phyloP scores from a whole-genome alignment of 2,113 vertebrate genomes.

The Camelus dromedarius region DNA sequence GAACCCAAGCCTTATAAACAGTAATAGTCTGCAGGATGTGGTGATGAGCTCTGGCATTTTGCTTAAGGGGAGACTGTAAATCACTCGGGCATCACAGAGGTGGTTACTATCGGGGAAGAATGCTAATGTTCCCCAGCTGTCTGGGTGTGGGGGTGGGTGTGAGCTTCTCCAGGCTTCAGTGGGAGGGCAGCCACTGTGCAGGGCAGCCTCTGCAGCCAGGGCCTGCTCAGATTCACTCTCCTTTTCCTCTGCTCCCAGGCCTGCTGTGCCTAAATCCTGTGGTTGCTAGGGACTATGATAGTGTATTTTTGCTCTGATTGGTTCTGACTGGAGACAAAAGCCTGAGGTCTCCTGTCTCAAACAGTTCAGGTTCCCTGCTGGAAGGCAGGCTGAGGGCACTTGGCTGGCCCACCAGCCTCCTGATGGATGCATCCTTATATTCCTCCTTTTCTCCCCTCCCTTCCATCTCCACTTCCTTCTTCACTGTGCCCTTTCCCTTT shows the following conservation, averaged over 20 bases:
- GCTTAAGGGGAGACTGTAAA: slow-evolving; percentile 67
- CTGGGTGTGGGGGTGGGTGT: neutral
- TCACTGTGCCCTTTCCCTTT: neutral
- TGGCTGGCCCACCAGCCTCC: neutral
- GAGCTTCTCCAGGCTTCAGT: neutral
- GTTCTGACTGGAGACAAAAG: neutral
- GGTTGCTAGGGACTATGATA: neutral
- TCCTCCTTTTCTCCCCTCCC: neutral
- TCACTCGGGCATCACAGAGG: slow-evolving; percentile 23
- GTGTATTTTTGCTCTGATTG: neutral
- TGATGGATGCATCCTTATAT: neutral
- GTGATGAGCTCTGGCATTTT: slow-evolving; percentile 63
- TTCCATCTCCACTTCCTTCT: neutral
- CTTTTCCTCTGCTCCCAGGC: neutral
- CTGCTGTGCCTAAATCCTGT: neutral
- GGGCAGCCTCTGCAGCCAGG: neutral
- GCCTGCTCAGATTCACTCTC: neutral
- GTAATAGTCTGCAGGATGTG: slow-evolving; percentile 43
- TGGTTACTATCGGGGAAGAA: slow-evolving; percentile 11
- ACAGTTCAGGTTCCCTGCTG: neutral
- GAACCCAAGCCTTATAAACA: slow-evolving; percentile 50
- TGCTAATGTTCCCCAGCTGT: slow-evolving; percentile 42
- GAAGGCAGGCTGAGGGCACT: neutral
- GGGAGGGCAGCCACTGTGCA: neutral
- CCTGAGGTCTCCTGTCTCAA: neutral